Percentiles rank a stretch among this genome's conserved stretches.
Evolutionary conservation across 2,113 vertebrate species (phyloP).

Genomic region (cat (Felis catus)): DNA sequence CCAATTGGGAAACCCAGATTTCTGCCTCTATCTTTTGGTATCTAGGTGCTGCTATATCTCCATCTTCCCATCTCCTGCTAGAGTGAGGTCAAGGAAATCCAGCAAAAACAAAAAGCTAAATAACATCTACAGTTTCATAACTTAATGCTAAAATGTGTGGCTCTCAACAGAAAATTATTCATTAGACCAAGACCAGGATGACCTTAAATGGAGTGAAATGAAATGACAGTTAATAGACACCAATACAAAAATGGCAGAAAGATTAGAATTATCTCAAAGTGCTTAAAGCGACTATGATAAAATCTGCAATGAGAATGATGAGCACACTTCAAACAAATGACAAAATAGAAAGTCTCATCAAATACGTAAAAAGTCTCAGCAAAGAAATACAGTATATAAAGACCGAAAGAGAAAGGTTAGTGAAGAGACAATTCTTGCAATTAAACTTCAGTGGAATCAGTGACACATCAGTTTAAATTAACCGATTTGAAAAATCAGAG

Average conservation of each 20-base stretch:
- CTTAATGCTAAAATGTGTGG: not conserved
- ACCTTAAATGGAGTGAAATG: not conserved
- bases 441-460: not conserved
- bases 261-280: not conserved
- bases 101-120: not conserved
- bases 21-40: not conserved
- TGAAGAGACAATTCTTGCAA: not conserved
- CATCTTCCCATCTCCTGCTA: not conserved
- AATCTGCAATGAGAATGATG: not conserved
- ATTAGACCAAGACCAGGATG: not conserved
- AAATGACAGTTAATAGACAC: not conserved
- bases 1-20: not conserved
- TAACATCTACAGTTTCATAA: not conserved
- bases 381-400: not conserved
- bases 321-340: not conserved
- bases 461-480: no score
- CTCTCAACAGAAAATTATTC: not conserved
- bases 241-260: not conserved
- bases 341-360: not conserved
- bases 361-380: not conserved
- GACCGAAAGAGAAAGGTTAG: not conserved
- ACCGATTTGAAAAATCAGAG: not conserved
- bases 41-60: not conserved
- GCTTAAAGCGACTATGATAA: not conserved
- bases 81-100: not conserved